These are phyloP conservation scores for Conchocele bisecta DNA, from an alignment of 2,888 invertebrate species.

Conservation along the genomic window DNA sequence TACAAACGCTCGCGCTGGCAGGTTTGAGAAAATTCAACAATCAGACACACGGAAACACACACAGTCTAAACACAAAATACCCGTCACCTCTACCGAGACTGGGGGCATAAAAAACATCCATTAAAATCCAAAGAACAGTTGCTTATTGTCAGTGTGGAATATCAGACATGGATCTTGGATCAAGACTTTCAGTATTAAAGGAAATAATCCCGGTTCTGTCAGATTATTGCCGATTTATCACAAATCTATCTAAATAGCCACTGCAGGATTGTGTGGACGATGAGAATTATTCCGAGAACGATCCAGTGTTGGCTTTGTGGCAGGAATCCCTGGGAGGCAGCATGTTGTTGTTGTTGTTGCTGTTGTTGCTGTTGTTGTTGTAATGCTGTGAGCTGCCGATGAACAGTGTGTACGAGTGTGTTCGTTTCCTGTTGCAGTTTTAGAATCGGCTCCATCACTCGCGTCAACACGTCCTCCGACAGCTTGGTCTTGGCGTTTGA, in stretches of 20 bases:
- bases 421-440: constrained; percentile 70
- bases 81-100: too few relatives aligned
- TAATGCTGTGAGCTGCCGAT: constrained; percentile 58
- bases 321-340: constrained; percentile 21
- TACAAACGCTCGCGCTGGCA: too few relatives aligned
- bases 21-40: too few relatives aligned
- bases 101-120: too few relatives aligned
- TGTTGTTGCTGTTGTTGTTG: constrained; percentile 42
- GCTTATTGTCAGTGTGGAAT: too few relatives aligned
- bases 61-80: too few relatives aligned
- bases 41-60: too few relatives aligned
- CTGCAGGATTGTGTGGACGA: constrained; percentile 70
- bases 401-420: constrained; percentile 58
- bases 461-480: constrained; percentile 55
- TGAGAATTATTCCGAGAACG: constrained; percentile 63
- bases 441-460: constrained; percentile 57
- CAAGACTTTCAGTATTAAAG: too few relatives aligned
- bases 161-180: too few relatives aligned
- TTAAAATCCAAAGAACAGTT: too few relatives aligned
- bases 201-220: too few relatives aligned
- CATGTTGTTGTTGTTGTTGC: constrained; percentile 14
- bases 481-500: constrained; percentile 52
- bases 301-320: constrained; percentile 61
- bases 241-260: constrained; percentile 71
- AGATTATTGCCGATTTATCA: too few relatives aligned